A percentile compares a stretch with the other conserved stretches of the same genome.
Evolutionary conservation across 2,888 invertebrate species (phyloP).

Genomic region (Rotaria macrura): DNA sequence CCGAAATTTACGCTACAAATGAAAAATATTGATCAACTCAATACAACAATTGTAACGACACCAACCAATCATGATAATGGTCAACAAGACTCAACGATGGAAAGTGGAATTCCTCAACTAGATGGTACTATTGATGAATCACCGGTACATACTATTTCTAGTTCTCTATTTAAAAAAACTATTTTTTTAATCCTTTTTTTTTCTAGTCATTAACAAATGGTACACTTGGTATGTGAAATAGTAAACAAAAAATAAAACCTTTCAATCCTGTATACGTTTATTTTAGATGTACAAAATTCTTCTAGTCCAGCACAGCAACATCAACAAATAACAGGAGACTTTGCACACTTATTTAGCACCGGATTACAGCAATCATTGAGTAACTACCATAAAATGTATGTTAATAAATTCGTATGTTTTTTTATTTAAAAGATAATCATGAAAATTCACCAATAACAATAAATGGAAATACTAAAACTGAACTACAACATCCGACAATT

Average conservation of each 20-base stretch:
- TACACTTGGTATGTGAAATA: background rate
- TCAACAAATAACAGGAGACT: background rate
- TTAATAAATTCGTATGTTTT: no score
- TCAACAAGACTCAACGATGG: background rate
- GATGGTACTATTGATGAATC: conserved; percentile 1
- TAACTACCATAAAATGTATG: background rate
- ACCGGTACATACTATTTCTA: background rate
- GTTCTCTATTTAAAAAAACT: background rate
- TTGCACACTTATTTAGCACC: no score
- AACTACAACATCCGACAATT: background rate
- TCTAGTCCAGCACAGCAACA: background rate
- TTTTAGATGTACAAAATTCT: background rate
- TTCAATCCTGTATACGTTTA: no score
- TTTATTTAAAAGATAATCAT: background rate
- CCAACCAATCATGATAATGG: background rate
- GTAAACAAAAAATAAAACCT: background rate
- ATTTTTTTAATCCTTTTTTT: no score
- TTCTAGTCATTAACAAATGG: background rate
- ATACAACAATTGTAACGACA: background rate
- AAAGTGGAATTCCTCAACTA: background rate
- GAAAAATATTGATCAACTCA: background rate
- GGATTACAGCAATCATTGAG: background rate
- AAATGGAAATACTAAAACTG: background rate
- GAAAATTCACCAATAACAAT: background rate
- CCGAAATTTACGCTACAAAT: background rate